These are phyloP conservation scores for Bombyx mandarina DNA, from an alignment of 1,140 invertebrate species.

Conservation along the genomic window DNA sequence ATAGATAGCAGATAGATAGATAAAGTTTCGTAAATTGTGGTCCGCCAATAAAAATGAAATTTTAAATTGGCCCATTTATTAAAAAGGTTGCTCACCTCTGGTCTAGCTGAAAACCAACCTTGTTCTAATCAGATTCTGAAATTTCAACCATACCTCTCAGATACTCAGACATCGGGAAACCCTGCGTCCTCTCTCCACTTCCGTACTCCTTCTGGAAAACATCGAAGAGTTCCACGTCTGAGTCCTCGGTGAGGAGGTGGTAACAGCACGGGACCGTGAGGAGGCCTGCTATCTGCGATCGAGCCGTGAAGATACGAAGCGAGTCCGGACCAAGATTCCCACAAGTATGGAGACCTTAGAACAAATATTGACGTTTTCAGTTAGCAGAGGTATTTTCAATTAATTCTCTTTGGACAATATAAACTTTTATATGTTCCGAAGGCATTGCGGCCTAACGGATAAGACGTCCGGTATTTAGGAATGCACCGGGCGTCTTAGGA, in stretches of 20 bases:
- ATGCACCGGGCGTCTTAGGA: no score
- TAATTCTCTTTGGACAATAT: no score
- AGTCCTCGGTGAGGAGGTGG: constrained; percentile 82
- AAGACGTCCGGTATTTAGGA: no score
- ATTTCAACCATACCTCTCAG: constrained; percentile 52
- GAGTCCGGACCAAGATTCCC: constrained; percentile 85
- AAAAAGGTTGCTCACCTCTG: no score
- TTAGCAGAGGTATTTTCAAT: no score
- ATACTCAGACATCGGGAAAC: constrained; percentile 80
- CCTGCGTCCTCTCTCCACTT: constrained; percentile 27
- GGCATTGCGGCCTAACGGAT: no score
- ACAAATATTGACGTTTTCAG: neutral
- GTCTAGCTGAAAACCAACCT: neutral
- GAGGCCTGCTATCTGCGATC: constrained; percentile 72
- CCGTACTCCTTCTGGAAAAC: constrained; percentile 31
- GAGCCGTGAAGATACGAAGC: constrained; percentile 79
- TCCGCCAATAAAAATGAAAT: no score
- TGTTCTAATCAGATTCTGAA: neutral
- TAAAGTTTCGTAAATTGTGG: no score
- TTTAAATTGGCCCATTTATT: no score
- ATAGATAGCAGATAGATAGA: no score
- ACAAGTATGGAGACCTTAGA: constrained; percentile 87
- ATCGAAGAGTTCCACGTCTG: constrained; percentile 42
- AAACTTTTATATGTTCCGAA: no score
- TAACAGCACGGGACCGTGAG: constrained; percentile 94